Evolutionary conservation across 2,888 invertebrate species (phyloP).

Genomic region (Clanis bilineata): DNA sequence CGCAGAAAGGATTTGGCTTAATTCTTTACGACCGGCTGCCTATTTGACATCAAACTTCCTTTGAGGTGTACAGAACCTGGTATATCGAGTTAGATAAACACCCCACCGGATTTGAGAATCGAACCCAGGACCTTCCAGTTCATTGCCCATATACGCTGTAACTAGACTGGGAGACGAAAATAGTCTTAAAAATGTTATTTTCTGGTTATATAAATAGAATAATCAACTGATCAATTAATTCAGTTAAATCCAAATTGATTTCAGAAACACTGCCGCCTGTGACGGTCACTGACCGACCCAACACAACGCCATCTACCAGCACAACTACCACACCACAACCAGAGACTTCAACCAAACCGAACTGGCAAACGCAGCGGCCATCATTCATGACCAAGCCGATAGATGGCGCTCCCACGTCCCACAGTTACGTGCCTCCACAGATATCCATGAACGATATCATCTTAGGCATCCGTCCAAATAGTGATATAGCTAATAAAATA

Average conservation of each 20-base stretch:
- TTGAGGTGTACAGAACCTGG: too few species aligned
- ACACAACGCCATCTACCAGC: slow-evolving; percentile 67
- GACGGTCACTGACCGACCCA: slow-evolving; percentile 61
- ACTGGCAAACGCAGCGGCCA: slow-evolving; percentile 70
- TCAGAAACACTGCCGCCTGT: slow-evolving; percentile 60
- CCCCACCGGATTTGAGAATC: too few species aligned
- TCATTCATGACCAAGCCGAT: slow-evolving; percentile 79
- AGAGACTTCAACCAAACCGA: slow-evolving; percentile 58
- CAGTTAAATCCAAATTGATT: slow-evolving; percentile 26
- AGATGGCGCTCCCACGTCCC: slow-evolving; percentile 73
- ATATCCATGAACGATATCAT: slow-evolving; percentile 50
- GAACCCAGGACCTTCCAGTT: too few species aligned
- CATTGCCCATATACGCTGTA: too few species aligned
- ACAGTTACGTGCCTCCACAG: slow-evolving; percentile 69
- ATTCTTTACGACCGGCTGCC: too few species aligned
- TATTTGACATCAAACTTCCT: too few species aligned
- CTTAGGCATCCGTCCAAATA: slow-evolving; percentile 78
- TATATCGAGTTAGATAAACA: too few species aligned
- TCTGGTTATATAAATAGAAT: too few species aligned
- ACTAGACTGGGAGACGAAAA: too few species aligned
- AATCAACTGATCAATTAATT: not conserved
- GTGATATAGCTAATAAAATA: slow-evolving; percentile 82
- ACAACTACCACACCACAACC: slow-evolving; percentile 48
- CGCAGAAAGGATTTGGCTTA: too few species aligned
- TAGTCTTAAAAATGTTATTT: too few species aligned